Evolutionary conservation across 2,113 vertebrate genomes (phyloP).

Genomic region (Carassius auratus): DNA sequence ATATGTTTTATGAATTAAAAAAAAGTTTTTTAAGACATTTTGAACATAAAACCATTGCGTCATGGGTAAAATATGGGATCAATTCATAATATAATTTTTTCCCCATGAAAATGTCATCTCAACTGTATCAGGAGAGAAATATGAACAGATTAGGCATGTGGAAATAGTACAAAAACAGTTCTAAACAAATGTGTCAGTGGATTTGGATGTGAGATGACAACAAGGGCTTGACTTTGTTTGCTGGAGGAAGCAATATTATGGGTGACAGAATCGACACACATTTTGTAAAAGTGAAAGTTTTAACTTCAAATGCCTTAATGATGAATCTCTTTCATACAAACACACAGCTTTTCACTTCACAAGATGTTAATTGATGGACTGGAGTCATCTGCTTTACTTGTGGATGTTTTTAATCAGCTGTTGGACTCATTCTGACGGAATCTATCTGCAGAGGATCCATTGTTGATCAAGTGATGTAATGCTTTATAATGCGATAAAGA

Average conservation of each 20-base stretch:
- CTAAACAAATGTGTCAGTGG: not conserved
- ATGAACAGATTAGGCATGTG: not conserved
- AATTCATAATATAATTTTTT: too few relatives aligned
- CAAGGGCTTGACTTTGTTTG: not conserved
- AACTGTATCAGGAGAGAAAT: not conserved
- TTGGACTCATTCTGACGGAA: too few relatives aligned
- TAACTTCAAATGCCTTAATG: not conserved
- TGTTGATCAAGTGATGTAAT: too few relatives aligned
- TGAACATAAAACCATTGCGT: not conserved
- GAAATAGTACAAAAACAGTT: not conserved
- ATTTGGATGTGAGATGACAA: not conserved
- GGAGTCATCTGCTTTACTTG: too few relatives aligned
- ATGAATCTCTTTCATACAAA: not conserved
- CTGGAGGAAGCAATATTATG: not conserved
- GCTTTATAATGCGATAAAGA: too few relatives aligned
- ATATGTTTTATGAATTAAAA: not conserved
- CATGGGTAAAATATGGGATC: too few relatives aligned
- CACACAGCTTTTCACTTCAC: not conserved
- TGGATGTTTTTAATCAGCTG: too few relatives aligned
- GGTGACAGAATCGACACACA: not conserved
- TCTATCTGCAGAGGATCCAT: too few relatives aligned
- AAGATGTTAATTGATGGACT: not conserved
- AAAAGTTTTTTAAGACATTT: not conserved
- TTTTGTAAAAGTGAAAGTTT: not conserved
- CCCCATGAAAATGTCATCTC: not conserved